These are phyloP conservation scores for Corvus hawaiiensis DNA, from an alignment of 2,113 vertebrate genomes.

Conservation along the genomic window DNA sequence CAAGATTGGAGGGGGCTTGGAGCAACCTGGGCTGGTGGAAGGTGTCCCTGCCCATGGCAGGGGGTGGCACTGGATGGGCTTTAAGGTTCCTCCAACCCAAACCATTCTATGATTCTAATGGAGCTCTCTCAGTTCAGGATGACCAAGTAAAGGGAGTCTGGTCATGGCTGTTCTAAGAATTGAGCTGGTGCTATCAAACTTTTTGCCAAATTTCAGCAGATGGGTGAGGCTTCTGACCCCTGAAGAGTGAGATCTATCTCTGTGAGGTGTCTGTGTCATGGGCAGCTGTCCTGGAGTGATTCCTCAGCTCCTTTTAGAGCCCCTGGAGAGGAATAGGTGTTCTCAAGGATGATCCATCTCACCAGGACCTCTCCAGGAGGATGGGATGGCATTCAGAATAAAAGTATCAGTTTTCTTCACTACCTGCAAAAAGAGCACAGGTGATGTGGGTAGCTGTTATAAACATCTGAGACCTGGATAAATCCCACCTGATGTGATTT, in stretches of 20 bases:
- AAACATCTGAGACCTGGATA: not conserved
- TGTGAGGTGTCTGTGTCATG: not conserved
- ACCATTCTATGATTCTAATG: accelerated
- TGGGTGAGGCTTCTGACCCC: not conserved
- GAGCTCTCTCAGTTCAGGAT: not conserved
- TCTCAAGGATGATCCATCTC: not conserved
- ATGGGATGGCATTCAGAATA: not conserved
- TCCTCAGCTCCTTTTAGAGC: not conserved
- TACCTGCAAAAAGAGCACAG: not conserved
- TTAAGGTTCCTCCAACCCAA: not conserved
- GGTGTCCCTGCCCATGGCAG: not conserved
- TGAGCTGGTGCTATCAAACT: not conserved
- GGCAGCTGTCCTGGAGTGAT: not conserved
- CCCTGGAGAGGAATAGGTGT: not conserved
- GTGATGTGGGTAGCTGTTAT: not conserved
- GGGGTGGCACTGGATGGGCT: accelerated
- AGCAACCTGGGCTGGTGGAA: accelerated
- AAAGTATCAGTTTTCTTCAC: not conserved
- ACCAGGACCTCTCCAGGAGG: not conserved
- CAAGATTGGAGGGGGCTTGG: accelerated
- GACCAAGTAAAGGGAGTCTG: not conserved
- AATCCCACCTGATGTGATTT: not conserved
- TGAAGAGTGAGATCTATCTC: not conserved
- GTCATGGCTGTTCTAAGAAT: not conserved
- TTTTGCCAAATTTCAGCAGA: not conserved